A percentile compares a stretch with the other conserved stretches of the same genome.
phyloP scores from a whole-genome alignment of 2,113 vertebrate species.

The Phodopus roborovskii region DNA sequence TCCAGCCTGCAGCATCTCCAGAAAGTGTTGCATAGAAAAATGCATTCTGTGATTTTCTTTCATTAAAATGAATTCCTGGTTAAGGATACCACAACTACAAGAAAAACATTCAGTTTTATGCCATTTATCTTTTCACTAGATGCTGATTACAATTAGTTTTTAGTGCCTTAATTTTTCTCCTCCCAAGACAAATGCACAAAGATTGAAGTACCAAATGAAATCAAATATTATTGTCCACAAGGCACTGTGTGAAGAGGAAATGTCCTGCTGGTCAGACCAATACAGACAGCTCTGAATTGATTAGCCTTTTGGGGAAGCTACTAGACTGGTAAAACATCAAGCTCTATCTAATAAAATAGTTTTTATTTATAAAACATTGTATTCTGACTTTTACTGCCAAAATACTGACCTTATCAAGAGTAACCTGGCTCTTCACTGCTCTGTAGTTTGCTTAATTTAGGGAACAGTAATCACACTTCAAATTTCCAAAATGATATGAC shows the following conservation, averaged over 20 bases:
- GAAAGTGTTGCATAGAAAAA: background rate
- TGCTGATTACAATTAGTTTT: conserved; percentile 34
- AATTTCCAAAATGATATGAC: conserved; percentile 53
- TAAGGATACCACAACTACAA: background rate
- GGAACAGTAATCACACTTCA: background rate
- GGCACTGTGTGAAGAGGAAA: background rate
- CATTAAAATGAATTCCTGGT: background rate
- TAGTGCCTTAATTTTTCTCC: background rate
- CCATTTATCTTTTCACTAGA: background rate
- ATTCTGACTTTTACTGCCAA: background rate
- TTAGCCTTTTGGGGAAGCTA: background rate
- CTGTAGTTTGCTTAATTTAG: background rate
- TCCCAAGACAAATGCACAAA: background rate
- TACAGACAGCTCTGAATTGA: background rate
- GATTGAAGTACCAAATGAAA: background rate
- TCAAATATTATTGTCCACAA: background rate
- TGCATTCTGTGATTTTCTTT: background rate
- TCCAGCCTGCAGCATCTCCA: background rate
- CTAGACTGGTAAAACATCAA: background rate
- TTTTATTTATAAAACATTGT: background rate
- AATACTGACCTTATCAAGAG: background rate
- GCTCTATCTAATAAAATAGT: background rate
- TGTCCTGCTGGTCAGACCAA: background rate
- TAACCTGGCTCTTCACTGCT: background rate
- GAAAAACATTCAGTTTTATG: background rate